Conservation (phyloP, 1,140 invertebrate genomes). For the Tetragonula clypearis region DNA sequence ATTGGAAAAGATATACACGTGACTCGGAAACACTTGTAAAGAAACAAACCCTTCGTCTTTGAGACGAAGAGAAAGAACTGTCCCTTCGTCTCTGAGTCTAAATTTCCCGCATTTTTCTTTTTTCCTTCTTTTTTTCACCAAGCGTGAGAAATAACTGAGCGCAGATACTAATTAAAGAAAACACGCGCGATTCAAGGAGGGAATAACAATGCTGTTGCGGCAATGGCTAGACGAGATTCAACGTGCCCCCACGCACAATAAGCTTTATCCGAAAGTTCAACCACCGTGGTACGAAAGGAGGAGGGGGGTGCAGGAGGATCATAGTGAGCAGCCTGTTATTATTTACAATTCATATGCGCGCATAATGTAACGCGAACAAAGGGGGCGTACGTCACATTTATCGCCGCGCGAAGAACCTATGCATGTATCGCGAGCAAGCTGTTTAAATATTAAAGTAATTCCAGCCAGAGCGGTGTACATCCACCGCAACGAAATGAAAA, state of each 20-base stretch:
- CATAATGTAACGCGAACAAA: conserved; percentile 13
- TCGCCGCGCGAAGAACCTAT: not conserved
- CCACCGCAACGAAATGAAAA: not conserved
- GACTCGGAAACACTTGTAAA: no score
- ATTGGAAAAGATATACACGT: no score
- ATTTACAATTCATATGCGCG: conserved; percentile 16
- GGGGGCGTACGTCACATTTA: not conserved
- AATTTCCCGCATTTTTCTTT: not conserved
- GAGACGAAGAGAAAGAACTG: no score
- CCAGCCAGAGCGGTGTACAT: not conserved
- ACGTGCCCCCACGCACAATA: not conserved
- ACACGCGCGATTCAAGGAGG: not conserved
- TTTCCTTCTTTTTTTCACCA: no score
- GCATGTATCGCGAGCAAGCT: not conserved
- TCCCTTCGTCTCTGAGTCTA: no score
- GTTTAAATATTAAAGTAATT: not conserved
- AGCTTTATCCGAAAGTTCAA: not conserved
- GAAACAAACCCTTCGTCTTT: no score
- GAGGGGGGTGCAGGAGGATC: not conserved
- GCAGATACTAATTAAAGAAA: not conserved
- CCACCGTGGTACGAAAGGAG: not conserved
- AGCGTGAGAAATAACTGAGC: not conserved
- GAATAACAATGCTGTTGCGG: not conserved
- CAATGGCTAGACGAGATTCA: not conserved
- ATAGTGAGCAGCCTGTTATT: conserved; percentile 1